Conservation (phyloP, 2,888 invertebrate species). For the Rhingia campestris region DNA sequence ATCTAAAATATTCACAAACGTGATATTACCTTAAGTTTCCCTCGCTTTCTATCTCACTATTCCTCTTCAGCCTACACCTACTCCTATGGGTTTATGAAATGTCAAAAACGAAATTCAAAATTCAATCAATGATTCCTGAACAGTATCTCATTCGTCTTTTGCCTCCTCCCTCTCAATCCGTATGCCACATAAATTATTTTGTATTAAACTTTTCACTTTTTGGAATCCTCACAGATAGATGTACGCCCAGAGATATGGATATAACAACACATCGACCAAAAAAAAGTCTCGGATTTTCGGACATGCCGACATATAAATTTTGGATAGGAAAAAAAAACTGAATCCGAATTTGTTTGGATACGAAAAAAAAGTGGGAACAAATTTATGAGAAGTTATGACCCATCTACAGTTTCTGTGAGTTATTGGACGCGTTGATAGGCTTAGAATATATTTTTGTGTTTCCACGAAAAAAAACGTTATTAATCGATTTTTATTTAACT, state of each 20-base stretch:
- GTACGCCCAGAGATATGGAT: too few species aligned
- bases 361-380: slow-evolving; percentile 45
- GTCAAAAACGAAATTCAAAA: slow-evolving; percentile 62
- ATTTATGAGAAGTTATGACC: slow-evolving; percentile 73
- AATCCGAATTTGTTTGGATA: slow-evolving; percentile 31
- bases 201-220: slow-evolving; percentile 55
- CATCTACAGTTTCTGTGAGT: slow-evolving; percentile 60
- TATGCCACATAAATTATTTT: slow-evolving; percentile 63
- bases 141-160: slow-evolving; percentile 17
- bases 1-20: slow-evolving; percentile 67
- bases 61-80: background rate
- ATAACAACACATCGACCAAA: slow-evolving; percentile 1
- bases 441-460: slow-evolving; percentile 54
- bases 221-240: slow-evolving; percentile 13
- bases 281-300: slow-evolving; percentile 45
- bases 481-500: slow-evolving; percentile 52
- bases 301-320: slow-evolving; percentile 65
- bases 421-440: slow-evolving; percentile 65
- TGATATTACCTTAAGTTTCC: slow-evolving; percentile 22
- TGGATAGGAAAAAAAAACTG: slow-evolving; percentile 25
- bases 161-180: background rate
- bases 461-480: slow-evolving; percentile 54
- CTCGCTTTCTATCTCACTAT: background rate
- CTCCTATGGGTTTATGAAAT: slow-evolving; percentile 45
- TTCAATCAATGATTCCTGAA: slow-evolving; percentile 57